phyloP scores from a whole-genome alignment of 2,113 vertebrate species.

The Rhagologus leucostigma region DNA sequence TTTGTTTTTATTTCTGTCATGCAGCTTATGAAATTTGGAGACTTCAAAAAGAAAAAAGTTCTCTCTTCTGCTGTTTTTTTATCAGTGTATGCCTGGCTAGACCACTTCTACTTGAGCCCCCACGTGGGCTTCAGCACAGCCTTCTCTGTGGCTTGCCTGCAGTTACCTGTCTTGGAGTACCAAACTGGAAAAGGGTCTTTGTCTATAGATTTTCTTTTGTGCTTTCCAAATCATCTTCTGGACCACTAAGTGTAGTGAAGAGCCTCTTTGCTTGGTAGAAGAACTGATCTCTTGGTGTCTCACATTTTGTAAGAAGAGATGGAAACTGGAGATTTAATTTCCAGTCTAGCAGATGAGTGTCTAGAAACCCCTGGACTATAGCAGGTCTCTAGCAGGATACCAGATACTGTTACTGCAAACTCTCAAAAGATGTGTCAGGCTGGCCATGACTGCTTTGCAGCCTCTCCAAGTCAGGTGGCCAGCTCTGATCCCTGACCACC shows the following conservation, averaged over 20 bases:
- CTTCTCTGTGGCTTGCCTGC: neutral
- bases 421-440: fast-evolving
- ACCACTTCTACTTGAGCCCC: neutral
- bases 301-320: neutral
- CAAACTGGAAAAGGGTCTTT: neutral
- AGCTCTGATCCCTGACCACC: neutral
- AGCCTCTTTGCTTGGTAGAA: neutral
- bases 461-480: no score
- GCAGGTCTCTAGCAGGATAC: neutral
- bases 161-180: neutral
- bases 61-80: neutral
- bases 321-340: neutral
- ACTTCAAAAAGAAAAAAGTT: neutral
- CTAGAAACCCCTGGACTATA: neutral
- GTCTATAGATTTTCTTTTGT: neutral
- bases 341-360: neutral
- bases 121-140: neutral
- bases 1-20: neutral
- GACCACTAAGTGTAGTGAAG: neutral
- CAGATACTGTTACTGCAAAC: neutral
- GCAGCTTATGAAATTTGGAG: neutral
- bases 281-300: neutral
- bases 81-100: neutral
- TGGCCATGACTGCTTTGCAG: neutral
- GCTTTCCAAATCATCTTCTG: neutral